These are phyloP conservation scores for Drosophila niveifrons DNA, from an alignment of 2,888 invertebrate species.

Conservation along the genomic window DNA sequence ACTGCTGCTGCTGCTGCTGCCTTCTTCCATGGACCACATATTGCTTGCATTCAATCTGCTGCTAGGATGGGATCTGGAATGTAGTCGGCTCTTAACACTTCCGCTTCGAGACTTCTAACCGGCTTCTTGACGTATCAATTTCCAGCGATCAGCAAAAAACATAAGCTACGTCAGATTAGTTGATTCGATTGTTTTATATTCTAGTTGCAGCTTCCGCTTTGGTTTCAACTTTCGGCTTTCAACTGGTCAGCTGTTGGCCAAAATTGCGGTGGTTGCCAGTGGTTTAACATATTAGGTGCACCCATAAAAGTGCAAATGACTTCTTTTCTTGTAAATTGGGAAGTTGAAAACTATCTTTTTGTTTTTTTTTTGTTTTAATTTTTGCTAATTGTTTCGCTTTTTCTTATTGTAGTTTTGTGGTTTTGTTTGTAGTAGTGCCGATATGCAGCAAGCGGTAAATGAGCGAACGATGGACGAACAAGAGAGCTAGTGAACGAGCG, in stretches of 20 bases:
- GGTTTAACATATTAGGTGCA: too few species aligned
- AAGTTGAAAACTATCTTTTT: neutral
- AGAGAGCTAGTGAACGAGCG: slow-evolving; percentile 26
- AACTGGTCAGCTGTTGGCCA: slow-evolving; percentile 14
- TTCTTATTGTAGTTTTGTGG: slow-evolving; percentile 3
- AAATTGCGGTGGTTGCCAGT: neutral
- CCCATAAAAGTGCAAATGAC: too few species aligned
- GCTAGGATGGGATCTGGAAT: too few species aligned
- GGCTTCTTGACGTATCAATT: neutral
- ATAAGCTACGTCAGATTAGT: neutral
- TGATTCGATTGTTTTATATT: neutral
- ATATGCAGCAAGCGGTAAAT: slow-evolving; percentile 51
- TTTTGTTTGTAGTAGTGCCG: slow-evolving; percentile 20
- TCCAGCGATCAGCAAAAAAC: neutral
- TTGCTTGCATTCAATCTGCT: neutral
- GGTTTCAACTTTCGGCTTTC: neutral
- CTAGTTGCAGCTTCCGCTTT: neutral
- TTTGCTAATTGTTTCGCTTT: neutral
- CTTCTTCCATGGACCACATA: slow-evolving; percentile 1
- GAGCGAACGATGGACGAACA: slow-evolving; percentile 37
- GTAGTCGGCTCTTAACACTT: neutral
- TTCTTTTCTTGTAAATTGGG: neutral
- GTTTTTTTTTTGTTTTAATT: neutral
- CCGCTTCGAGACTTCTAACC: neutral
- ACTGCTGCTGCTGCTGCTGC: neutral